A percentile compares a stretch with the other conserved stretches of the same genome.
phyloP scores from a whole-genome alignment of 2,888 invertebrate species.

The Apantesis nais region DNA sequence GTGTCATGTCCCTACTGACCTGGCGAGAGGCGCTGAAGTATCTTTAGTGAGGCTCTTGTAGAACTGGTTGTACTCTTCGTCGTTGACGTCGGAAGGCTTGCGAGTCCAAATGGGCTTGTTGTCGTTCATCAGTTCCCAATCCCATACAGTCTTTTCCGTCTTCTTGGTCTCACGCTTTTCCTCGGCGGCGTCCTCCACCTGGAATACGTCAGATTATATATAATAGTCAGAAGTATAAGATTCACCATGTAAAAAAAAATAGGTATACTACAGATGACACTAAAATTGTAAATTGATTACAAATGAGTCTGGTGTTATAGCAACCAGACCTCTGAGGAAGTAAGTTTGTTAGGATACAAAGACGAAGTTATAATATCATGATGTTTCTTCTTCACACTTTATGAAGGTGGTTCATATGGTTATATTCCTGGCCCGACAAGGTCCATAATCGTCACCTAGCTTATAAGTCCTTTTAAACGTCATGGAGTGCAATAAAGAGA shows the following conservation, averaged over 20 bases:
- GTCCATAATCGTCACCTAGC: too few species aligned
- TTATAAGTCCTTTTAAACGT: background rate
- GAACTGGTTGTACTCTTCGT: slow-evolving; percentile 97
- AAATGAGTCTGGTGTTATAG: too few species aligned
- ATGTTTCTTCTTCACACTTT: too few species aligned
- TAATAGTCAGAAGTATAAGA: background rate
- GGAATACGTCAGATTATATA: slow-evolving; percentile 30
- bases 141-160: slow-evolving; percentile 98
- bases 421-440: background rate
- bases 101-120: slow-evolving; percentile 99
- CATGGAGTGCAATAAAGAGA: background rate
- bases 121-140: slow-evolving; percentile 98
- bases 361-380: too few species aligned
- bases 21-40: slow-evolving; percentile 91
- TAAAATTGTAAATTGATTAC: too few species aligned
- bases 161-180: slow-evolving; percentile 89
- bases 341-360: too few species aligned
- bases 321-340: too few species aligned
- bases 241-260: too few species aligned
- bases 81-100: slow-evolving; percentile 92
- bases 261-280: too few species aligned
- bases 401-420: too few species aligned
- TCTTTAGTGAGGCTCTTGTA: slow-evolving; percentile 98
- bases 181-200: slow-evolving; percentile 90
- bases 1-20: too few species aligned